These are phyloP conservation scores for Thelaira solivaga DNA, from an alignment of 2,888 invertebrate genomes.

Conservation along the genomic window DNA sequence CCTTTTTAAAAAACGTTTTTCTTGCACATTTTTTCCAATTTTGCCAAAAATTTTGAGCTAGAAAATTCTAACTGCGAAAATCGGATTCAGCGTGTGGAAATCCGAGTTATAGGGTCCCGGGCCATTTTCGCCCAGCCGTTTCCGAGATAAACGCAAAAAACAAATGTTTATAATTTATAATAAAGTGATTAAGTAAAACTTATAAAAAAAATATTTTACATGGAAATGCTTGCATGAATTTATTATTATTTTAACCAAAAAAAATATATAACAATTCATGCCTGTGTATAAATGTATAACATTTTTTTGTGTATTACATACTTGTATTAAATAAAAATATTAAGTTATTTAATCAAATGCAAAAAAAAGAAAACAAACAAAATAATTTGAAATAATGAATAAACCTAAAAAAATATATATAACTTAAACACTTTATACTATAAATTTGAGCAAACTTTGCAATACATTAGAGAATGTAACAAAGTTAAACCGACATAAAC, in stretches of 20 bases:
- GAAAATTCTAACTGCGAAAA: no score
- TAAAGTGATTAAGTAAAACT: no score
- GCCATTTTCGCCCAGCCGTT: no score
- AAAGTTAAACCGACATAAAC: neutral
- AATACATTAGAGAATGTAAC: no score
- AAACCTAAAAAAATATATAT: neutral
- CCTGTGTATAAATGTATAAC: neutral
- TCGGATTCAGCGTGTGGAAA: no score
- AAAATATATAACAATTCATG: conserved; percentile 55
- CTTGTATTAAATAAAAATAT: conserved; percentile 19
- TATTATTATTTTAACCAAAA: conserved; percentile 39
- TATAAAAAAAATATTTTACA: no score
- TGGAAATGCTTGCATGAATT: conserved; percentile 42
- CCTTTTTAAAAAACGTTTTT: no score
- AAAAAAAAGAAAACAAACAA: neutral
- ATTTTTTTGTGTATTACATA: neutral
- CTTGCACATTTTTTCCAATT: no score
- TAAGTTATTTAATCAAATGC: conserved; percentile 15
- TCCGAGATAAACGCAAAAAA: no score
- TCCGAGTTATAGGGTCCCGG: no score
- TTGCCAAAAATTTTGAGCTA: no score
- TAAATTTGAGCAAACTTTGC: neutral
- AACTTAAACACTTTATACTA: neutral
- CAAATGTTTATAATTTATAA: no score
- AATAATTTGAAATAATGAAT: neutral